These are phyloP conservation scores for Ursus arctos DNA, from an alignment of 2,113 vertebrate species.

Conservation along the genomic window DNA sequence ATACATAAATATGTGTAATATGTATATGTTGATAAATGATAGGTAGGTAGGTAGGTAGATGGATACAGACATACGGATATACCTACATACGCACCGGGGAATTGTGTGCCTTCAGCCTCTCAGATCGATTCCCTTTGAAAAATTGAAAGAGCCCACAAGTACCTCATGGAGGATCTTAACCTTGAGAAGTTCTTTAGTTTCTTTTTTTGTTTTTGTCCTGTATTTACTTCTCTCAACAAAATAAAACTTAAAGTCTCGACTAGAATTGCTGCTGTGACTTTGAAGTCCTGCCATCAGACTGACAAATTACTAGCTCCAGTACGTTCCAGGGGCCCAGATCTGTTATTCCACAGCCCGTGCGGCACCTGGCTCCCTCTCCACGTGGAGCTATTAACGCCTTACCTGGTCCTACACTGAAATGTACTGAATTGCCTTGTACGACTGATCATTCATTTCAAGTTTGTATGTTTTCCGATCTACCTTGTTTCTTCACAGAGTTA, in stretches of 20 bases:
- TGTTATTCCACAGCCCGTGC: background rate
- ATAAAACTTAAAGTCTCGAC: background rate
- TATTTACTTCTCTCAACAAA: constrained; percentile 36
- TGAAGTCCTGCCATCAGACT: background rate
- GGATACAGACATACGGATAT: too few species aligned
- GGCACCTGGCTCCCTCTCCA: background rate
- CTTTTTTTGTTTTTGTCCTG: background rate
- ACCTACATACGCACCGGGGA: background rate
- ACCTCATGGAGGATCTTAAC: background rate
- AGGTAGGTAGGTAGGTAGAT: background rate
- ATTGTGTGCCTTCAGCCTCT: background rate
- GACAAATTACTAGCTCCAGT: background rate
- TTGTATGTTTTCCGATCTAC: constrained; percentile 42
- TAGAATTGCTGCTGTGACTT: background rate
- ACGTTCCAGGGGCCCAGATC: background rate
- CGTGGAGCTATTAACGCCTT: constrained; percentile 12
- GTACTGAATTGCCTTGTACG: constrained; percentile 23
- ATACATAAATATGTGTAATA: background rate
- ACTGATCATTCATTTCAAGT: constrained; percentile 26
- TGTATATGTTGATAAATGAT: background rate
- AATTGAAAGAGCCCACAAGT: background rate
- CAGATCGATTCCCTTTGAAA: background rate
- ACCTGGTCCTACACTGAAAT: background rate
- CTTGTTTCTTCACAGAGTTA: constrained; percentile 93
- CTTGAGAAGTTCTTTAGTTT: background rate